Evolutionary conservation across 2,888 invertebrate species (phyloP), one percentile per base, ranked within the genome.

Genomic region (Microctonus aethiopoides): DNA sequence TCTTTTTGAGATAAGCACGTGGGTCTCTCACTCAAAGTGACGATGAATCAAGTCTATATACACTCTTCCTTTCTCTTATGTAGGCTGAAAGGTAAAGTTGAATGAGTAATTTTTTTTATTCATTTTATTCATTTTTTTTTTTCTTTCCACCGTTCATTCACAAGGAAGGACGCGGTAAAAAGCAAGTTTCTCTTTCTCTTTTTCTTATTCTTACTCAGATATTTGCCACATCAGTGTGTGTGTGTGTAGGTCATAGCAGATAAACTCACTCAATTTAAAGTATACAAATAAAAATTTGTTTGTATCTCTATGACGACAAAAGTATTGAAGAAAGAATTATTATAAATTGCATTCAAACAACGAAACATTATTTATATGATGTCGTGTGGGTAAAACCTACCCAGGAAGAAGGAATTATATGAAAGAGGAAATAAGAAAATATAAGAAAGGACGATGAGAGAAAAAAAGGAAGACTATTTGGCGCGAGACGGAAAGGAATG

Each of bases 401-500:
- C 32, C 54, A 51, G 22, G 22, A 60, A 60, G n/a, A 60, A 60
- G 22, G 6, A n/a, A 36, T 24, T n/a, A 51, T 34, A 24, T 24
- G 39, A n/a, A 66, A 57, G 20, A 41, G n/a, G 32, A 16, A 36
- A 34, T 39, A 36, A 26, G 20, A 54, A 32, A n/a, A 24, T 2
- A 32, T 36, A 36, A 65, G 26, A 46, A 24, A 13, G 57, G 10
- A 39, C 20, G 34, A 60, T 24, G 51, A 29, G 13, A 29, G 54
- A 54, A 34, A 20, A 54, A n/a, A 62, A 67, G 34, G 51, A 51
- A 41, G 54, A 59, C 4, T 29, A 61, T 52, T 32, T 54, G 56
- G 57, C 64, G 32, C 63, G 54, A 67, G 29, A 26, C 46, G 67
- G 80, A 70, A 80, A 79, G 79, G 79, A 81, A 79, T 78, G 72